Percentiles rank a stretch among this genome's conserved stretches.
Evolutionary conservation across 23 tunicate species (phyloP).

Genomic region (Diplosoma virens): DNA sequence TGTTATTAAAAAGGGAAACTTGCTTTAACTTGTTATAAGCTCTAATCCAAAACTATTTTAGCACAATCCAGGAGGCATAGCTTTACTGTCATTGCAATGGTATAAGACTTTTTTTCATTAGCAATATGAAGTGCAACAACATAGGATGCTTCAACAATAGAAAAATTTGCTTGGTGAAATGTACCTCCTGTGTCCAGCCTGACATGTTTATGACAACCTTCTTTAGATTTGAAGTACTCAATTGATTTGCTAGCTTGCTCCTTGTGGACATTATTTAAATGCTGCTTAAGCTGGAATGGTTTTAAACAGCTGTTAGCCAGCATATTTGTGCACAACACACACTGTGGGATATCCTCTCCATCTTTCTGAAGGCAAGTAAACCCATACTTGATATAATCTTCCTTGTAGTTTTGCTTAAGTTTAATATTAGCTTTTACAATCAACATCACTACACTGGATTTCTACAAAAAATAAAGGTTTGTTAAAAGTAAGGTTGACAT

Average conservation of each 20-base stretch:
- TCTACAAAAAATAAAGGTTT: not conserved
- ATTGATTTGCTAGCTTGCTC: not conserved
- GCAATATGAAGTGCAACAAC: not conserved
- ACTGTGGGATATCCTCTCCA: not conserved
- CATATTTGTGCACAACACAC: not conserved
- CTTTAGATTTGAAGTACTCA: not conserved
- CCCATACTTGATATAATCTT: not conserved
- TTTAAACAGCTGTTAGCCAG: not conserved
- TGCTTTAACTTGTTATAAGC: not conserved
- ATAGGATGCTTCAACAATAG: not conserved
- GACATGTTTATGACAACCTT: not conserved
- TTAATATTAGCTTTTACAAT: not conserved
- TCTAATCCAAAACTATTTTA: not conserved
- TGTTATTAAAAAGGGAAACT: not conserved
- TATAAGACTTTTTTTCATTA: not conserved
- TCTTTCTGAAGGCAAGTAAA: not conserved
- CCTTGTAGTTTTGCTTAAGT: not conserved
- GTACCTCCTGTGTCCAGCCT: not conserved
- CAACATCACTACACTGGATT: not conserved
- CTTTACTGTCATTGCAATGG: not conserved
- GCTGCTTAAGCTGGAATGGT: not conserved
- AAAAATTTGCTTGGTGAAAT: not conserved
- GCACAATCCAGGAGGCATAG: not conserved
- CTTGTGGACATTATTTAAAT: not conserved
- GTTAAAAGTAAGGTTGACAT: not conserved